Conservation (phyloP, 1,140 invertebrate species). For the Plodia interpunctella region DNA sequence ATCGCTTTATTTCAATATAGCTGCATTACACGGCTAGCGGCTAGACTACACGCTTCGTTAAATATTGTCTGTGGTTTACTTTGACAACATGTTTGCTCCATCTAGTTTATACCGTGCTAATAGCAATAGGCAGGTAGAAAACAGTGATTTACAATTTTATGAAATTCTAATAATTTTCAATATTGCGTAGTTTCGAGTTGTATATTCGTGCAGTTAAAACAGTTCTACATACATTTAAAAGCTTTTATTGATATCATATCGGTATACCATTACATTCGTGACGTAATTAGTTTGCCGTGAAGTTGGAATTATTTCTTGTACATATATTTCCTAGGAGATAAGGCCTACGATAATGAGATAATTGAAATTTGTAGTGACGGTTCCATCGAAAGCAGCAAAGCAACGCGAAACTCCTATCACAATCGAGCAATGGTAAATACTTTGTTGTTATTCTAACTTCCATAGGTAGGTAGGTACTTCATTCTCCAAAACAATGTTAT, state of each 20-base stretch:
- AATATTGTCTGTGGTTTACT: too few species aligned
- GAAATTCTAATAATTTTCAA: not conserved
- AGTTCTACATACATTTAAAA: too few species aligned
- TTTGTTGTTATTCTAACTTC: not conserved
- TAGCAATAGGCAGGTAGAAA: not conserved
- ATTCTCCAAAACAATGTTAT: too few species aligned
- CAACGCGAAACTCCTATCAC: not conserved
- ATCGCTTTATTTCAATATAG: too few species aligned
- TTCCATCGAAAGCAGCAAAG: not conserved
- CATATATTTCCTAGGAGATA: slow-evolving; percentile 45
- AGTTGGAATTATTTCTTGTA: slow-evolving; percentile 32
- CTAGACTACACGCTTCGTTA: too few species aligned
- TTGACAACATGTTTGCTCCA: too few species aligned
- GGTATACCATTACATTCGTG: not conserved
- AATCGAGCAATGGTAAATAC: not conserved
- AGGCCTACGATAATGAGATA: slow-evolving; percentile 59
- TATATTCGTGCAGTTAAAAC: not conserved
- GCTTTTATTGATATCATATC: not conserved
- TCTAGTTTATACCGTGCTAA: not conserved
- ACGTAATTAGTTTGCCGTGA: slow-evolving; percentile 2
- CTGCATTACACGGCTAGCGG: too few species aligned
- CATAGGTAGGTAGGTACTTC: not conserved
- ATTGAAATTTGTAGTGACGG: slow-evolving; percentile 41
- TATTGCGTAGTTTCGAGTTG: not conserved
- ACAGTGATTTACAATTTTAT: not conserved